Base-by-base conservation (phyloP, 2,888 invertebrate species). In the Automeris io region DNA sequence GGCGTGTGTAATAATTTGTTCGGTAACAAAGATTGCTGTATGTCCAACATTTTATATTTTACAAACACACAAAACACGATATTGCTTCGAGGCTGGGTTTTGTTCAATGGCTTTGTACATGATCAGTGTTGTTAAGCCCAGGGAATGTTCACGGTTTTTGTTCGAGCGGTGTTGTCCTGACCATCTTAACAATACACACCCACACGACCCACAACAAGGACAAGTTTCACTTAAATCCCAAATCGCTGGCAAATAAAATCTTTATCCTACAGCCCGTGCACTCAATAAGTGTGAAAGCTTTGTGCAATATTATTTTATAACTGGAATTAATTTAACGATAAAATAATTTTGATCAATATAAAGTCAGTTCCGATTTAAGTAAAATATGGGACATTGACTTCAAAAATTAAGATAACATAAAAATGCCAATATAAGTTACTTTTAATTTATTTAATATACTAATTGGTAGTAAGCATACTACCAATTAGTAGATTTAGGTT, bases 171-270 rank as follows among this genome's bases (percentile, higher is more conserved):
- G 46, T 54, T 51, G 51, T 49, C 40, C 29, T 34, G 46, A 45
- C 51, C 47, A 56, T 62, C 60, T 59, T 55, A 61, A 68, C 66
- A 62, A 66, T 64, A 64, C 54, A 64, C 67, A 53, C 72, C 69
- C 72, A 64, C 57, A 47, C 42, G 33, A 47, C 38, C 49, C 49
- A 47, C 54, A 70, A 78, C 77, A 77, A 63, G 70, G 50, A 75
- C 78, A 75, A 68, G 68, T 63, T 69, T 69, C 69, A 65, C 70
- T 71, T 70, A 71, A 71, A 76, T 72, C 70, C 68, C 57, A 70
- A 73, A 71, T 64, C 60, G 60, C 51, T 52, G 62, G 44, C 45
- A 54, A 62, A 70, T 68, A 63, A 71, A 72, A 69, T 64, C 61
- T 63, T 60, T 60, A 54, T 41, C 13, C 41, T 46, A 59, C 22